These are phyloP conservation scores for Motacilla alba DNA, from an alignment of 2,113 vertebrate genomes.

Conservation along the genomic window DNA sequence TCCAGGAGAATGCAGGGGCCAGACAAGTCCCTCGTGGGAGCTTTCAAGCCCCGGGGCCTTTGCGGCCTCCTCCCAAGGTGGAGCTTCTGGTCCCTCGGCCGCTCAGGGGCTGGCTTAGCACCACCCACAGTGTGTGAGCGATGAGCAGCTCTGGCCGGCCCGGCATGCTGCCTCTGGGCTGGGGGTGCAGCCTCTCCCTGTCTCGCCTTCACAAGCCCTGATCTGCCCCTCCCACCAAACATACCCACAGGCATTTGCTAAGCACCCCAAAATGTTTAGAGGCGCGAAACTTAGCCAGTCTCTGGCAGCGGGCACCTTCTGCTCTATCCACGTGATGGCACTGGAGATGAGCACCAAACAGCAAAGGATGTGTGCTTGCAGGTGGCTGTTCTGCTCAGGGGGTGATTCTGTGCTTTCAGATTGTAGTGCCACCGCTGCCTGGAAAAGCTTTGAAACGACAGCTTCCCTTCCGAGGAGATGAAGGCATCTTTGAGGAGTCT, in stretches of 20 bases:
- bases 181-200: background rate
- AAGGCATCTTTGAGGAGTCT: slow-evolving; percentile 96
- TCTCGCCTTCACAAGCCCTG: accelerated
- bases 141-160: background rate
- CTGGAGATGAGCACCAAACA: background rate
- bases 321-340: background rate
- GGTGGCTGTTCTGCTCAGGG: background rate
- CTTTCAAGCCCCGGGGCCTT: background rate
- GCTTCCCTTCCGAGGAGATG: slow-evolving; percentile 93
- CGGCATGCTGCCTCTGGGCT: background rate
- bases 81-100: background rate
- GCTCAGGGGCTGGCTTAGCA: background rate
- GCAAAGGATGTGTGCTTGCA: background rate
- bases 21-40: background rate
- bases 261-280: background rate
- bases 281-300: background rate
- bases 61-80: accelerated
- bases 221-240: background rate
- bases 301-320: background rate
- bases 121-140: accelerated
- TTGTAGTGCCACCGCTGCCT: slow-evolving; percentile 96
- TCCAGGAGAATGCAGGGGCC: background rate
- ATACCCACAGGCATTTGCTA: background rate
- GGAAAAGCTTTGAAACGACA: slow-evolving; percentile 98
- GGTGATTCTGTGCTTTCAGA: slow-evolving; percentile 73